Base-by-base conservation (phyloP, 2,113 vertebrate genomes). In the Bagarius yarrelli region DNA sequence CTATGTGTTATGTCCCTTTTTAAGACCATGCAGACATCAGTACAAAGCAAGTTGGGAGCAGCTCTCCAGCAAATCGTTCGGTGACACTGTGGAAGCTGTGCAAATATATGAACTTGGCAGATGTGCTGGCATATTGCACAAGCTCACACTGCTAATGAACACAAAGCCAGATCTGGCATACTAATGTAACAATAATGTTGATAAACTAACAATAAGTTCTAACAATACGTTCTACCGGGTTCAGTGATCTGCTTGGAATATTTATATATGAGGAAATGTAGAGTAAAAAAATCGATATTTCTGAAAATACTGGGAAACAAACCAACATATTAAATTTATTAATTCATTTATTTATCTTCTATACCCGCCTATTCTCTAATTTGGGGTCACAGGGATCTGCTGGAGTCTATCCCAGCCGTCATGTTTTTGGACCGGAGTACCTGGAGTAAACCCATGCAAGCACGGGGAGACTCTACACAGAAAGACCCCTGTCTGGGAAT, bases 71-170 rank as follows among this genome's bases (percentile, higher is more conserved):
- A 84, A 81, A 84, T 81, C 53, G 78, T 84, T 82, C 81, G 56
- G 69, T 79, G 79, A 78, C 69, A 78, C 57, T 84, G 84, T 81
- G 76, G 77, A 47, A 84, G 80, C 59, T 19, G 16, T 72, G 66
- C 78, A 57, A 82, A 80, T 60, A 82, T 80, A 47, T 72, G 50
- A 79, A 86, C 55, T 76, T 81, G 85, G 79, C 85, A 86, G 76
- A 64, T 83, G 55, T 50, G 50, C 59, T 60, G 47, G 63, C 81
- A 85, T 85, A 75, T 47, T 81, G 81, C 71, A 63, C 57, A 21
- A 72, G 27, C 77, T 56, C 56, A 59, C 53, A 56, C 23, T 34
- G 64, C 40, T 60, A 36, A 86, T 83, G 55, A 63, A 83, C 56
- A 76, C n/a, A 50, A 50, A 55, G 34, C 55, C 56, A 55, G 69